These are phyloP conservation scores for Elanus axillaris DNA, from an alignment of 2,113 vertebrate genomes.

Conservation along the genomic window DNA sequence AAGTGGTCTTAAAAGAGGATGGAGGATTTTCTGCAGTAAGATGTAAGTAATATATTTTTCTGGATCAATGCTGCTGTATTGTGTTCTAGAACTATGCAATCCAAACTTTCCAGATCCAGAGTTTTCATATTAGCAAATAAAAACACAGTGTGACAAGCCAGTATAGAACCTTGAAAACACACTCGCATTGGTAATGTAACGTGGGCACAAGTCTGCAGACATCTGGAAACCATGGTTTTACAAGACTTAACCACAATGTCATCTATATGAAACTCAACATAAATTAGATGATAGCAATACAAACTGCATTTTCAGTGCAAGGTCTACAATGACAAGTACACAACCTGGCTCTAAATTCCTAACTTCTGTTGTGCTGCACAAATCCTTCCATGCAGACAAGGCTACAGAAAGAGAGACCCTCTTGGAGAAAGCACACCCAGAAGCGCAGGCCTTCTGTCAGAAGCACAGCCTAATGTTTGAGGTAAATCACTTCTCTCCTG, in stretches of 20 bases:
- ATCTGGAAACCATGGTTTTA: neutral
- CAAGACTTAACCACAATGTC: neutral
- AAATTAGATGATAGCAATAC: neutral
- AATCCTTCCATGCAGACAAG: constrained; percentile 70
- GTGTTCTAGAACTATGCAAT: neutral
- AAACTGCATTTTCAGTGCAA: neutral
- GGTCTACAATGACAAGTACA: neutral
- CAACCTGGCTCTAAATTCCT: neutral
- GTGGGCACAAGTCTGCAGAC: neutral
- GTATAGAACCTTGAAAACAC: neutral
- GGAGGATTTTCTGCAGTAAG: neutral
- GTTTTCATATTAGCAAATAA: neutral
- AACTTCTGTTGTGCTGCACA: neutral
- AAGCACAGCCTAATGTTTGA: constrained; percentile 77
- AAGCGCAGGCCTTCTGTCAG: constrained; percentile 79
- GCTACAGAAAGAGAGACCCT: constrained; percentile 77
- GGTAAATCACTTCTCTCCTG: constrained; percentile 53
- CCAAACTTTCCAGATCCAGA: neutral
- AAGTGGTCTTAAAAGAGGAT: neutral
- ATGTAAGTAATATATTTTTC: neutral
- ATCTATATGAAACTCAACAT: neutral
- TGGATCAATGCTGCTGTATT: neutral
- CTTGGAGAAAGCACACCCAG: constrained; percentile 72
- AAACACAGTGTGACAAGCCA: neutral
- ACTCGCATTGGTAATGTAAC: rapidly evolving